Percentiles rank a stretch among this genome's conserved stretches.
These are phyloP conservation scores for Mylabris sibirica DNA, from an alignment of 2,888 invertebrate genomes.

Conservation along the genomic window DNA sequence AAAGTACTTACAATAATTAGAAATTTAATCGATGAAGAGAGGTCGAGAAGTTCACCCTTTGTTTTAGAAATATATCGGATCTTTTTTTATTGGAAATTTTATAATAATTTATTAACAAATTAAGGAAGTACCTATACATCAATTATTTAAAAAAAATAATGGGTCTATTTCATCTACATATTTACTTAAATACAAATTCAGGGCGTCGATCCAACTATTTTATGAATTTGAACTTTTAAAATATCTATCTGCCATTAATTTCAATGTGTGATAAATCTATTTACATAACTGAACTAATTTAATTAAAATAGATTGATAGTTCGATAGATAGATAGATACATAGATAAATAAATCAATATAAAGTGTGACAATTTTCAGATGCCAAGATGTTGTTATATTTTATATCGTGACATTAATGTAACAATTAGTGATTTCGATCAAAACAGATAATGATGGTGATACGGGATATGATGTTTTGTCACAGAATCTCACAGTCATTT, in stretches of 20 bases:
- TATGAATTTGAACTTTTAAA: not conserved
- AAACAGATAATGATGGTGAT: constrained; percentile 1
- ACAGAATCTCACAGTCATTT: not conserved
- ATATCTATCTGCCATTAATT: not conserved
- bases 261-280: not conserved
- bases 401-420: not conserved
- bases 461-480: not conserved
- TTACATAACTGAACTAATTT: constrained; percentile 5
- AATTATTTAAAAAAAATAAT: not conserved
- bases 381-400: not conserved
- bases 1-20: too few relatives aligned
- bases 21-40: too few relatives aligned
- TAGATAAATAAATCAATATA: not conserved
- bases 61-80: too few relatives aligned
- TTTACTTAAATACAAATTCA: too few relatives aligned
- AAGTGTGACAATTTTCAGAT: not conserved
- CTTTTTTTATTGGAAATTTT: too few relatives aligned
- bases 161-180: not conserved
- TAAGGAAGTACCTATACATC: not conserved
- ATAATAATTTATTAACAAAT: too few relatives aligned
- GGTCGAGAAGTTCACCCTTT: too few relatives aligned
- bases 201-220: not conserved
- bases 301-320: not conserved
- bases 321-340: too few relatives aligned
- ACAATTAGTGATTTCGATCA: not conserved